Evolutionary conservation across 2,888 invertebrate genomes (phyloP), one percentile per base, ranked within the genome.

Genomic region (Zonitis immaculata): DNA sequence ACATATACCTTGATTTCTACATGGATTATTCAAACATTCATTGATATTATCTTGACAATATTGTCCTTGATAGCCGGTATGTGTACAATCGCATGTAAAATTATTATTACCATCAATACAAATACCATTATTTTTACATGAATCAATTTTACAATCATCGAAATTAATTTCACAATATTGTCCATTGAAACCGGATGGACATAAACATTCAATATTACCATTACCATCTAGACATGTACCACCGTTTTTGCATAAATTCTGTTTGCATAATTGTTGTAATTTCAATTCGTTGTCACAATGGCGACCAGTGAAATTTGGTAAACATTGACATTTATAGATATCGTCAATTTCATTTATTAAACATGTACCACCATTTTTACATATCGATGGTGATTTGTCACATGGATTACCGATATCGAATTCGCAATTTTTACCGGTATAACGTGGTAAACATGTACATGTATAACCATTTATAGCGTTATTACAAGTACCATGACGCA

Each of bases 371-470:
- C 80, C 83, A 78, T 93, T 87, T 58, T 78, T 79, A 73, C 95
- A 96, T 9, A 87, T 82, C 57, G 75, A 77, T 44, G 82, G 83
- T 46, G 62, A 69, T 52, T 69, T 77, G 42, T 75, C 71, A 70
- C 91, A 91, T 0, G 88, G 88, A 61, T 87, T 82, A 47, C 89
- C 90, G 72, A 80, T 82, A 76, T 91, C 90, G 73, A 85, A 84
- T 75, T 92, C 87, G 77, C 94, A 94, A 77, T 91, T 91, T 78
- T 88, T 88, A 62, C 94, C 93, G 50, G 88, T 84, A 76, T 90
- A 94, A 50, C 91, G 84, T 27, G 90, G 85, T 52, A 86, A 82
- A 78, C 94, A 94, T 71, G 85, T 84, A 76, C 95, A 95, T 70
- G 88, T 87, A 76, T 91, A 93, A 73, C 79, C 81, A 69, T 91